These are phyloP conservation scores for Hermetia illucens DNA, from an alignment of 1,140 invertebrate genomes.

Conservation along the genomic window DNA sequence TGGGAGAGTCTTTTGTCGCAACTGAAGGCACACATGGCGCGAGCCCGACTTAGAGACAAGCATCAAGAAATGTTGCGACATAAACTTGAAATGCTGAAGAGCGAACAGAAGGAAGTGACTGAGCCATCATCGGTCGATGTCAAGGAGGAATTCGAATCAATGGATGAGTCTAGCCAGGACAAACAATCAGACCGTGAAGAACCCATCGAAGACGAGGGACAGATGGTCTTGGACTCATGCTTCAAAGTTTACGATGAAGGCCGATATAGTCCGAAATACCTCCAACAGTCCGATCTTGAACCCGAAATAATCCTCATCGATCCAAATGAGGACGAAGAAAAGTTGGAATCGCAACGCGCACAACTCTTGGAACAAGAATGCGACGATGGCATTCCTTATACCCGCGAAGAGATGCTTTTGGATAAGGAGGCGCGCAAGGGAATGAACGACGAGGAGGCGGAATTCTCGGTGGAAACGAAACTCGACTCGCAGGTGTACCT, in stretches of 20 bases:
- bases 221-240: conserved; percentile 42
- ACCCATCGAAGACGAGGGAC: conserved; percentile 24
- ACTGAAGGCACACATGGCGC: conserved; percentile 90
- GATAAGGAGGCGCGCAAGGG: conserved; percentile 72
- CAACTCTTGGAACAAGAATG: conserved; percentile 34
- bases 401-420: conserved; percentile 45
- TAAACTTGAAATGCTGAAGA: conserved; percentile 81
- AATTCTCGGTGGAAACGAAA: conserved; percentile 82
- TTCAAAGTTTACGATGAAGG: conserved; percentile 62
- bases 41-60: conserved; percentile 76
- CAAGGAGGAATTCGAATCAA: conserved; percentile 6
- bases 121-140: conserved; percentile 27
- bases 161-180: conserved; percentile 3
- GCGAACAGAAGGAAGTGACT: conserved; percentile 57
- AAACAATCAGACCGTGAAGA: conserved; percentile 8
- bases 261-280: conserved; percentile 69
- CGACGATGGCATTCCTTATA: conserved; percentile 15
- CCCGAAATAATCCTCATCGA: conserved; percentile 67
- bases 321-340: conserved; percentile 50
- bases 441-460: conserved; percentile 78
- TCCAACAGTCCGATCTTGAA: conserved; percentile 55
- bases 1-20: conserved; percentile 92
- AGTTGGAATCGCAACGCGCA: conserved; percentile 57
- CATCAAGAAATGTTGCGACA: conserved; percentile 84
- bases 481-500: conserved; percentile 78